Base-by-base conservation (phyloP, 2,888 invertebrate genomes). In the Drosophila vallismaia region DNA sequence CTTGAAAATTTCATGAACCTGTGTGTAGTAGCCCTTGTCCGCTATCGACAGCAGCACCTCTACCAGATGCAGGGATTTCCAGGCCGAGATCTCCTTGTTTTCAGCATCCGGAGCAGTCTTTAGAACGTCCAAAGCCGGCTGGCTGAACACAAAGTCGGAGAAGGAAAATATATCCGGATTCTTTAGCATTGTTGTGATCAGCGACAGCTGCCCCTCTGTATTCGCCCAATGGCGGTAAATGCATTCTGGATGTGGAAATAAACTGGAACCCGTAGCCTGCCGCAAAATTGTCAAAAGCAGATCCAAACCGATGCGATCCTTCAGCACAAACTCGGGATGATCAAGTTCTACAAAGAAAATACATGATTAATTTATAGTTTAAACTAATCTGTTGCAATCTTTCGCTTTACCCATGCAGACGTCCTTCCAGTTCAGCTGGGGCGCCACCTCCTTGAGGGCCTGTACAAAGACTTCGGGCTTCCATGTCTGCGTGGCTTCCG, bases 21-120 rank as follows among this genome's bases (percentile, higher is more conserved):
- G 95, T 71, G 94, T 93, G 90, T 96, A 96, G 77, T 96, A 94
- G 3, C 98, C 98, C 71, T 95, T 94, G 80, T 98, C 98, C 2
- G 97, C 96, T 77, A 99, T 94, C 85, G 95, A 95, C 64, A 99
- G 92, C 52, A 99, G 92, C 29, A 97, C 93, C 90, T 99, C 98
- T 0, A 99, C 95, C 66, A 99, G 93, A 90, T 98, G 97, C 66
- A 98, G 92, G 2, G 97, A 98, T 76, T 97, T 95, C 99, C 99
- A 99, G 19, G 96, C 96, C 46, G 95, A 94, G 48, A 98, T 94
- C 90, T 98, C 98, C 91, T 98, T 97, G 90, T 97, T 97, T 83
- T 98, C 98, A 26, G 96, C 95, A 92, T 99, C 99, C 0, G 99
- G 99, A 5, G 97, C 96, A 9, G 97, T 96, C 92, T 99, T 99